Percentiles rank a stretch among this genome's conserved stretches.
Conservation (phyloP, 2,888 invertebrate species). For the Siphlonurus alternatus region DNA sequence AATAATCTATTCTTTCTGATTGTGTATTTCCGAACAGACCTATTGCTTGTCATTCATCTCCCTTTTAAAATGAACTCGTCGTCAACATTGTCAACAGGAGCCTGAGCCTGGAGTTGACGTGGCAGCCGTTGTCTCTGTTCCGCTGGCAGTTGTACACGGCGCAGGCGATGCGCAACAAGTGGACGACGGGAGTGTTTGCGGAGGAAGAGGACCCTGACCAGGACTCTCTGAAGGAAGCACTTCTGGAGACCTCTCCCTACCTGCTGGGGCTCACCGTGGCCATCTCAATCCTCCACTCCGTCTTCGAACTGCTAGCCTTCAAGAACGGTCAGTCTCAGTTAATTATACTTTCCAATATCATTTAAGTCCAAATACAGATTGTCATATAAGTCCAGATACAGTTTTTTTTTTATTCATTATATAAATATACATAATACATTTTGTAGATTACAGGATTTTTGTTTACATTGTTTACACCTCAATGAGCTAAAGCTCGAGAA, state of each 20-base stretch:
- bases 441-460: too few relatives aligned
- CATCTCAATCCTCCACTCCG: constrained; percentile 88
- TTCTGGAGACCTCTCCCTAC: constrained; percentile 94
- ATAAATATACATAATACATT: too few relatives aligned
- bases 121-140: constrained; percentile 84
- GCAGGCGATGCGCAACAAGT: constrained; percentile 81
- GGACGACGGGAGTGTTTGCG: constrained; percentile 44
- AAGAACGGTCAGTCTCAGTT: constrained; percentile 63
- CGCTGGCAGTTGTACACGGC: constrained; percentile 98
- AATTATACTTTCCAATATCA: not conserved
- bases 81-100: too few relatives aligned
- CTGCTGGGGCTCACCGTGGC: constrained; percentile 78
- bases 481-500: too few relatives aligned
- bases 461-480: too few relatives aligned
- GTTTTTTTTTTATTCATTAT: constrained; percentile 3
- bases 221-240: constrained; percentile 80
- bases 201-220: constrained; percentile 78
- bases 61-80: too few relatives aligned
- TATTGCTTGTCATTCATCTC: too few relatives aligned
- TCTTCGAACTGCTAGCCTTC: constrained; percentile 96
- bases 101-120: constrained; percentile 52
- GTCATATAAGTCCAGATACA: not conserved
- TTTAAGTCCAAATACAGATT: too few relatives aligned
- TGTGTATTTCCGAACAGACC: too few relatives aligned
- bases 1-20: too few relatives aligned